These are phyloP conservation scores for Neoitamus cyanurus DNA, from an alignment of 2,888 invertebrate species.

Conservation along the genomic window DNA sequence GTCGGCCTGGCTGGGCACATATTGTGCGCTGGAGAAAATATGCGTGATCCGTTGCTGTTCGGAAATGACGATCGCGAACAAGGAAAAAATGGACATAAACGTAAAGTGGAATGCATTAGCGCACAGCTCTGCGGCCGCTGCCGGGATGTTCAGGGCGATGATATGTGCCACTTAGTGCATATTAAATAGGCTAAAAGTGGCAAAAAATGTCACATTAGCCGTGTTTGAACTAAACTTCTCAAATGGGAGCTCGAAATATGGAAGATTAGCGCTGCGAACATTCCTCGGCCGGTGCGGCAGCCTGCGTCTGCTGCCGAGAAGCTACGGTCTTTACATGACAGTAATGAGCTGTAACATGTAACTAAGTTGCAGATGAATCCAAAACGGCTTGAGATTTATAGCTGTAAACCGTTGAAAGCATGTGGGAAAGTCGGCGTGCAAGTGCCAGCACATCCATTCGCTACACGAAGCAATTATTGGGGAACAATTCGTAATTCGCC, in stretches of 20 bases:
- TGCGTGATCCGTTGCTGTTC: constrained; percentile 34
- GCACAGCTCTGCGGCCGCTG: constrained; percentile 47
- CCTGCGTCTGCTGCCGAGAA: background rate
- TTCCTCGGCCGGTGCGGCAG: background rate
- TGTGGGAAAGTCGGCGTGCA: background rate
- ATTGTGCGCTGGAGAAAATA: constrained; percentile 27
- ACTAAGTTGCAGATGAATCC: background rate
- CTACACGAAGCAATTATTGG: background rate
- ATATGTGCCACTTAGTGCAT: constrained; percentile 51
- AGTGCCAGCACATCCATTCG: background rate
- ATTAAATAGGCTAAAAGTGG: constrained; percentile 51
- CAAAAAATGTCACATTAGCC: constrained; percentile 45
- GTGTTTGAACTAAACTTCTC: constrained; percentile 22
- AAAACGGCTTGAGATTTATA: constrained; percentile 2
- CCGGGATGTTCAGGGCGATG: constrained; percentile 37
- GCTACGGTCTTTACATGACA: constrained; percentile 20
- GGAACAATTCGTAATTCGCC: background rate
- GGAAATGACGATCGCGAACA: constrained; percentile 29
- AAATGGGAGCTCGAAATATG: constrained; percentile 29
- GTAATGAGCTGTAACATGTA: constrained; percentile 33
- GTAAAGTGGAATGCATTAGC: constrained; percentile 51
- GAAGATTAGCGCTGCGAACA: background rate
- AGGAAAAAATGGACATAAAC: constrained; percentile 49
- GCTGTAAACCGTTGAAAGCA: constrained; percentile 10
- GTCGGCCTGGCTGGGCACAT: background rate